Evolutionary conservation across 2,888 invertebrate species (phyloP), one percentile per base, ranked within the genome.

Genomic region (Eretmocerus hayati): DNA sequence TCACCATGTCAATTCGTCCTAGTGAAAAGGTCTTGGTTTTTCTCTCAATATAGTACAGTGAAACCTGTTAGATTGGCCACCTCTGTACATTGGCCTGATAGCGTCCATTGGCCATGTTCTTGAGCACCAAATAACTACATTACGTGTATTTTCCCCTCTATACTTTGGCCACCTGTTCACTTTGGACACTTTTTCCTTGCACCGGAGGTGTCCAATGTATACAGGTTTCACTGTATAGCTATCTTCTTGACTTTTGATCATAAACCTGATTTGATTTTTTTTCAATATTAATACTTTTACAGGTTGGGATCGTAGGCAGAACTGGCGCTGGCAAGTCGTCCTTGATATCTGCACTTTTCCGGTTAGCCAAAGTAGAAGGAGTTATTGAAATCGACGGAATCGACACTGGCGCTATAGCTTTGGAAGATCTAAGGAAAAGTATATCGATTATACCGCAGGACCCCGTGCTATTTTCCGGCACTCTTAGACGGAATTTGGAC

Each of bases 281-380:
- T n/a, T n/a, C n/a, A n/a, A n/a, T n/a, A 33, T 33, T 33, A 9
- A 33, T 21, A 4, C 13, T 16, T 26, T 57, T 52, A 1, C 36
- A 71, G 77, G 62, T 84, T 35, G 84, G 84, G 31, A 79, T 84
- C 39, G 81, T 84, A 5, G 85, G 85, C n/a, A 70, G 85, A 54
- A 85, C 85, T 1, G 85, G 85, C 5, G 84, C 85, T 5, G 87
- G 87, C 22, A 85, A 85, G 64, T 81, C 82, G 0, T 84, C 84
- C 0, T 59, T 85, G 21, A 81, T 84, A 46, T 76, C 83, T 5
- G 83, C 86, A 1, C 68, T 90, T 1, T 88, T 89, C 66, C 77
- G 85, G 64, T 62, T 85, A 44, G 76, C 79, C 0, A 78, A 81
- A 55, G 71, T 77, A 1, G 72, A 73, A 20, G 85, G 85, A 2